Evolutionary conservation across 2,888 invertebrate species (phyloP).

Genomic region (Lasioglossum oenotherae): DNA sequence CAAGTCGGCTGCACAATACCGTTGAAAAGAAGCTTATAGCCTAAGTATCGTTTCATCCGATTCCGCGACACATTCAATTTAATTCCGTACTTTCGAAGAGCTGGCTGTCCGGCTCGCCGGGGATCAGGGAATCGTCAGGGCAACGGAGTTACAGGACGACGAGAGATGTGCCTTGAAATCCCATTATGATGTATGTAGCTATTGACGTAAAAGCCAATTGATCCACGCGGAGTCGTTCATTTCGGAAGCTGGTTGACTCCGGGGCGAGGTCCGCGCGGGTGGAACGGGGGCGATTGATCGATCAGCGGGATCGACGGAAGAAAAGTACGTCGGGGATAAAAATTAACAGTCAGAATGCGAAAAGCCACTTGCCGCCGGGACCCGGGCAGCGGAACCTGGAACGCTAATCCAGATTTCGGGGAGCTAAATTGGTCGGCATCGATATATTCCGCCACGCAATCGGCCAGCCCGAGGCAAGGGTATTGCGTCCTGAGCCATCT

Average conservation of each 20-base stretch:
- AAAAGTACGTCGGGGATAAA: conserved; percentile 39
- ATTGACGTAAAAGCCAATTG: conserved; percentile 14
- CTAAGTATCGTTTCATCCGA: conserved; percentile 19
- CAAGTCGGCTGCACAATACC: neutral
- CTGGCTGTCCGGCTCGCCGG: neutral
- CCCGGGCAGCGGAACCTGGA: neutral
- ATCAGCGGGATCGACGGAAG: conserved; percentile 8
- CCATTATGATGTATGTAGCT: conserved; percentile 17
- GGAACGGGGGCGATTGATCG: conserved; percentile 11
- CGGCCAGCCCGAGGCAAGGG: conserved; percentile 39
- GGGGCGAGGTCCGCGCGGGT: neutral
- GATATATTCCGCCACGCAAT: conserved; percentile 58
- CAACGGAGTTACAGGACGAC: neutral
- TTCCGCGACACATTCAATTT: conserved; percentile 10
- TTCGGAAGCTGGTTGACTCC: conserved; percentile 3
- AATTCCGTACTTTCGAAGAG: conserved; percentile 16
- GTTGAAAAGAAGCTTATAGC: conserved; percentile 15
- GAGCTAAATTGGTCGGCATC: conserved; percentile 64
- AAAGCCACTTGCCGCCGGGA: conserved; percentile 48
- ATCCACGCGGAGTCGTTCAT: conserved; percentile 26
- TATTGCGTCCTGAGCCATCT: conserved; percentile 70
- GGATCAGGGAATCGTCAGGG: neutral
- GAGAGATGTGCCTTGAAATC: conserved; percentile 7
- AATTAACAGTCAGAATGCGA: conserved; percentile 67
- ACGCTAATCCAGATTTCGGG: conserved; percentile 66